phyloP scores from a whole-genome alignment of 2,888 invertebrate species.

The Gymnoscelis rufifasciata region DNA sequence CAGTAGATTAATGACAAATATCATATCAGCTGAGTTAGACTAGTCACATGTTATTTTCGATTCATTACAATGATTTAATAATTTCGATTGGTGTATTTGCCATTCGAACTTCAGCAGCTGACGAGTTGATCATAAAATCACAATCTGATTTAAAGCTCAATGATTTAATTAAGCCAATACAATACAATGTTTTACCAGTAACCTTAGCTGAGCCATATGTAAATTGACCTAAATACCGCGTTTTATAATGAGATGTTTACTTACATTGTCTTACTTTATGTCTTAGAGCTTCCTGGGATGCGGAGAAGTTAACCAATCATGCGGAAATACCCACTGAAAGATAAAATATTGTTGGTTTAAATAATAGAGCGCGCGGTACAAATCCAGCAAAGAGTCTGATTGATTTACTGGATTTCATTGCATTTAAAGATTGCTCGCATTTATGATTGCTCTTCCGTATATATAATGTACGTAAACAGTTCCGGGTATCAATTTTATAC shows the following conservation, averaged over 20 bases:
- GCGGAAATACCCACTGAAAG: constrained; percentile 36
- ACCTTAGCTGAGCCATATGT: constrained; percentile 4
- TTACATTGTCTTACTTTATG: constrained; percentile 13
- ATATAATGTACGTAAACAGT: no score
- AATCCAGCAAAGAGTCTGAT: no score
- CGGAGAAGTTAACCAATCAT: constrained; percentile 33
- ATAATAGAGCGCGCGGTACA: background rate
- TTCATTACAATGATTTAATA: constrained; percentile 1
- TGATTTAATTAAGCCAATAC: constrained; percentile 7
- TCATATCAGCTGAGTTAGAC: background rate
- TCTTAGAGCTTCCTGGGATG: constrained; percentile 36
- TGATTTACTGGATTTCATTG: no score
- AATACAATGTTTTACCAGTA: constrained; percentile 8
- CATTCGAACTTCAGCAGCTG: background rate
- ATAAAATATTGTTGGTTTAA: constrained; percentile 35
- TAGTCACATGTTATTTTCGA: background rate
- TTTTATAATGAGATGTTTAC: constrained; percentile 39
- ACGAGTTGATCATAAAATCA: background rate
- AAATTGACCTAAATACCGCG: constrained; percentile 22
- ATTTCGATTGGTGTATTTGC: background rate
- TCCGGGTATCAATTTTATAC: no score
- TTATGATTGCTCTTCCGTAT: no score
- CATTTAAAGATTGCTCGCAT: no score
- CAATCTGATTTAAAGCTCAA: constrained; percentile 5
- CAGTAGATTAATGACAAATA: background rate